A percentile compares a stretch with the other conserved stretches of the same genome.
Conservation (phyloP, 2,113 vertebrate genomes). For the Cacatua alba region DNA sequence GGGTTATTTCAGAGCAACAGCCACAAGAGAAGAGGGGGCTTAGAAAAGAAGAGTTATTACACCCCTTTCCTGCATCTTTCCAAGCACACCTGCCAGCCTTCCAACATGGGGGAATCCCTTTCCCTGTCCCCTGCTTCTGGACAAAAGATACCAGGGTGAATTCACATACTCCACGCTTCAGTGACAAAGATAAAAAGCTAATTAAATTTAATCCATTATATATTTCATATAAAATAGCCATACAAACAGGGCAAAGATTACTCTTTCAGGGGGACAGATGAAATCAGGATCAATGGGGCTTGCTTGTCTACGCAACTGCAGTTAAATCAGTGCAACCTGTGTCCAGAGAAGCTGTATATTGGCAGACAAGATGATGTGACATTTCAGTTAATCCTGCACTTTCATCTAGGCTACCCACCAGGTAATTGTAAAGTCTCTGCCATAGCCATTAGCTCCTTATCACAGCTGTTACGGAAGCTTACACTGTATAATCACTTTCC, state of each 20-base stretch:
- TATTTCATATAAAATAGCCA: not conserved
- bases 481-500: not conserved
- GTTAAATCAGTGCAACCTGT: not conserved
- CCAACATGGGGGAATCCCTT: not conserved
- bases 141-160: not conserved
- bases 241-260: not conserved
- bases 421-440: not conserved
- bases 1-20: not conserved
- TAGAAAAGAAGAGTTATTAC: not conserved
- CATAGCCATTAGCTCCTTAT: not conserved
- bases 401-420: not conserved
- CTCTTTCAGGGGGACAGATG: not conserved
- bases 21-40: rapidly evolving
- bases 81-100: not conserved
- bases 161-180: not conserved
- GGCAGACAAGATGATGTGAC: not conserved
- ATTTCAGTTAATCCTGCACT: conserved; percentile 9
- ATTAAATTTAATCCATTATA: not conserved
- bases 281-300: conserved; percentile 6
- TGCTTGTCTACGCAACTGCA: conserved; percentile 11
- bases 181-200: not conserved
- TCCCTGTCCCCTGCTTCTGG: not conserved
- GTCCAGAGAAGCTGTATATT: not conserved
- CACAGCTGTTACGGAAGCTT: not conserved
- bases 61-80: not conserved